Percentiles rank a stretch among this genome's conserved stretches.
Conservation (phyloP, 2,888 invertebrate species). For the Lochmaea crataegi region DNA sequence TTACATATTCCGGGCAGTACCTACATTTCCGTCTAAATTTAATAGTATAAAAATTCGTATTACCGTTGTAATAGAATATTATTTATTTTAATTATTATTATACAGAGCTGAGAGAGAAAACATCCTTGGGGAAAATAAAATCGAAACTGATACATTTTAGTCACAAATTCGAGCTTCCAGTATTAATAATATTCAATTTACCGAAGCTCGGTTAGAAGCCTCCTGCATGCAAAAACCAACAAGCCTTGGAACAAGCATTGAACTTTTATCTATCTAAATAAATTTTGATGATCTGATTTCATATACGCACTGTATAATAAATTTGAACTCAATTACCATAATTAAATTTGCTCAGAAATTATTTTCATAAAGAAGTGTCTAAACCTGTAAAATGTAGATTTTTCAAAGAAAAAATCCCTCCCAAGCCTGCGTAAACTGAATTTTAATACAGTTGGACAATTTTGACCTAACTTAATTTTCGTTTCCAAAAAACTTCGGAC, state of each 20-base stretch:
- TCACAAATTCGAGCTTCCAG: background rate
- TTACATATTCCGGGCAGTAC: background rate
- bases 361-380: too few species aligned
- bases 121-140: background rate
- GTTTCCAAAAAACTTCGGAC: background rate
- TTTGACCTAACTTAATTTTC: constrained; percentile 2
- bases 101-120: background rate
- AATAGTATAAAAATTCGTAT: background rate
- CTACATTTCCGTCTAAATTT: background rate
- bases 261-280: background rate
- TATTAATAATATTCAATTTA: background rate
- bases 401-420: too few species aligned
- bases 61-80: too few species aligned
- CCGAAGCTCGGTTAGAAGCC: background rate
- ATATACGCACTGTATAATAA: too few species aligned
- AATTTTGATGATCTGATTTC: too few species aligned
- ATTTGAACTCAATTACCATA: too few species aligned
- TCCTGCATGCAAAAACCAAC: too few species aligned
- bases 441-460: background rate
- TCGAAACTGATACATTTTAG: background rate
- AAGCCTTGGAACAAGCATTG: too few species aligned
- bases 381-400: too few species aligned
- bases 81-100: background rate
- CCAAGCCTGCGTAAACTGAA: background rate
- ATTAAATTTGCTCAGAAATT: too few species aligned